A percentile compares a stretch with the other conserved stretches of the same genome.
Conservation (phyloP, 2,797 vertebrate genomes). For the Anabacerthia variegaticeps region DNA sequence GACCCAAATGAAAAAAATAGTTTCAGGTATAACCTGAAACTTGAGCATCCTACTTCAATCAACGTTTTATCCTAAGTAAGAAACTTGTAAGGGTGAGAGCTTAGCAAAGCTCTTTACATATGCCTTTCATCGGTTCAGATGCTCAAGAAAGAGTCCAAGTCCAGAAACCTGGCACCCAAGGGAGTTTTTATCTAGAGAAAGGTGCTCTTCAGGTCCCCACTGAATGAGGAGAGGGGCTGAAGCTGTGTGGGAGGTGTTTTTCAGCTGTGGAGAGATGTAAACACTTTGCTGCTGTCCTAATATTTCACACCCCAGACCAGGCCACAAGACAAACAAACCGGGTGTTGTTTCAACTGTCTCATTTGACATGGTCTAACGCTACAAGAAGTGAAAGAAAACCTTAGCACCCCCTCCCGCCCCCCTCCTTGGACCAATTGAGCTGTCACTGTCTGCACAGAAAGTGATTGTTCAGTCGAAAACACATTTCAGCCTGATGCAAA, state of each 20-base stretch:
- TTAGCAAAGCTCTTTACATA: slow-evolving; percentile 19
- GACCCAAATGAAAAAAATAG: background rate
- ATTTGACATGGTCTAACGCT: slow-evolving; percentile 33
- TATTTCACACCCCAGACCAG: slow-evolving; percentile 9
- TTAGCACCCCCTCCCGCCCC: background rate
- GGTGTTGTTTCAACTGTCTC: slow-evolving; percentile 34
- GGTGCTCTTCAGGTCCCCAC: background rate
- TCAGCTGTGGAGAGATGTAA: background rate
- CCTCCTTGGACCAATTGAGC: slow-evolving; percentile 39
- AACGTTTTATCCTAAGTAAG: background rate
- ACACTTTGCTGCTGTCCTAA: background rate
- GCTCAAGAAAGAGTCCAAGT: background rate
- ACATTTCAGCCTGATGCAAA: slow-evolving; percentile 21
- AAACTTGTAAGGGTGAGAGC: background rate
- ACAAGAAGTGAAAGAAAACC: slow-evolving; percentile 55
- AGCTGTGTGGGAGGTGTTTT: background rate
- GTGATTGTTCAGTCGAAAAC: slow-evolving; percentile 41
- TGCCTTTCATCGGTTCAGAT: slow-evolving; percentile 23
- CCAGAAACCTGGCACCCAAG: background rate
- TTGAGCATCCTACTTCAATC: background rate
- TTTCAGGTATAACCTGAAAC: slow-evolving; percentile 12
- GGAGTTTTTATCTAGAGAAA: background rate
- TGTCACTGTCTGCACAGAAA: slow-evolving; percentile 54
- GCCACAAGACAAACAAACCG: background rate
- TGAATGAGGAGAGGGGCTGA: background rate